These are phyloP conservation scores for Steinernema scapterisci DNA, from an alignment of 2,888 invertebrate species.

Conservation along the genomic window DNA sequence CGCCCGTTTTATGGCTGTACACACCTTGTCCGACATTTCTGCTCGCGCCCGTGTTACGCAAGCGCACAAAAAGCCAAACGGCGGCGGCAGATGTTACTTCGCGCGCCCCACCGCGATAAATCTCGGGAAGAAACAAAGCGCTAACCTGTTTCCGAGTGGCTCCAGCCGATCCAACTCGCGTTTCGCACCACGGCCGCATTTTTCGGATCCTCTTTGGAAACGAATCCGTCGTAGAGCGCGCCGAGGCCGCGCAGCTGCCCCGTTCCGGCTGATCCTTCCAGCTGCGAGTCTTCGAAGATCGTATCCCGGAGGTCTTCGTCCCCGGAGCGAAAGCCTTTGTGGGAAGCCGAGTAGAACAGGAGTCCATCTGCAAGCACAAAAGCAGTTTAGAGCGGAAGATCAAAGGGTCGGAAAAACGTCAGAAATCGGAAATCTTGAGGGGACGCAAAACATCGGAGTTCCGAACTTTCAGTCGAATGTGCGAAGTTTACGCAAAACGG, in stretches of 20 bases:
- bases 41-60: constrained; percentile 3
- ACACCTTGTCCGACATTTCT: constrained; percentile 25
- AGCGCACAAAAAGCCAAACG: constrained; percentile 15
- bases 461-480: no score
- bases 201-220: constrained; percentile 44
- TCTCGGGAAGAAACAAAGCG: constrained; percentile 1
- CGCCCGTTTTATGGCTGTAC: not conserved
- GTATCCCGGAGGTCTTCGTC: constrained; percentile 51
- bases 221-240: constrained; percentile 72
- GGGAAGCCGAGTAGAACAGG: constrained; percentile 51
- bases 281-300: constrained; percentile 72
- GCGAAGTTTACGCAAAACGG: no score
- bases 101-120: constrained; percentile 20
- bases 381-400: no score
- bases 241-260: constrained; percentile 76
- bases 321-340: constrained; percentile 51
- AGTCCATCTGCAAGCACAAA: constrained; percentile 76
- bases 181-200: constrained; percentile 39
- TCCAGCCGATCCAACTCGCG: constrained; percentile 83
- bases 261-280: constrained; percentile 39
- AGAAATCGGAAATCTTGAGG: constrained; percentile 46
- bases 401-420: not conserved
- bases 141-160: constrained; percentile 75
- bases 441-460: no score
- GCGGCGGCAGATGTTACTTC: constrained; percentile 11